Evolutionary conservation across 2,888 invertebrate genomes (phyloP).

Genomic region (Apamea sordens): DNA sequence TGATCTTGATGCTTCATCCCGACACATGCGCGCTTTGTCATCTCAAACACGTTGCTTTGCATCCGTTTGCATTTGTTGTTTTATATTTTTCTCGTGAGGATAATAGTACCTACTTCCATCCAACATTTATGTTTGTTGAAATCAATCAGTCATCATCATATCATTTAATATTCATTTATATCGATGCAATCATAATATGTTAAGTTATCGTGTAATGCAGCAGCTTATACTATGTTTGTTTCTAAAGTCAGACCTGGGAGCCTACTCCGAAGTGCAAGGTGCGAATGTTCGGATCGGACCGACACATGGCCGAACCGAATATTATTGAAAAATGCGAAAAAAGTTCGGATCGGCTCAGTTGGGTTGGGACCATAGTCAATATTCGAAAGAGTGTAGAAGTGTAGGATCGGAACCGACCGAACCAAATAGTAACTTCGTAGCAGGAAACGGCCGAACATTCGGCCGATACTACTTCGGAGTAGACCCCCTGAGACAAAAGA

Average conservation of each 20-base stretch:
- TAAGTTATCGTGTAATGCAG: background rate
- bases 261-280: too few species aligned
- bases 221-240: background rate
- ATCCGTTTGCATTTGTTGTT: slow-evolving; percentile 30
- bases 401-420: too few species aligned
- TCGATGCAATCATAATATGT: background rate
- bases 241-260: background rate
- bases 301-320: too few species aligned
- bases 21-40: slow-evolving; percentile 55
- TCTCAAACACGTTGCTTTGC: slow-evolving; percentile 48
- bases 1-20: slow-evolving; percentile 65
- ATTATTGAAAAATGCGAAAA: too few species aligned
- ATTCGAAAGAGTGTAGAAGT: too few species aligned
- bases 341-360: too few species aligned
- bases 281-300: too few species aligned
- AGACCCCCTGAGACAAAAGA: background rate
- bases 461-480: too few species aligned
- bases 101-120: background rate
- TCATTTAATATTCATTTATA: background rate
- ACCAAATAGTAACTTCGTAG: too few species aligned
- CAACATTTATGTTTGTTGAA: background rate
- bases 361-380: too few species aligned
- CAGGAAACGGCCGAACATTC: too few species aligned
- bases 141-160: background rate
- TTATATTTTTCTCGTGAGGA: background rate